These are phyloP conservation scores for Muraenolepis orangiensis DNA, from an alignment of 2,797 vertebrate species.

Conservation along the genomic window DNA sequence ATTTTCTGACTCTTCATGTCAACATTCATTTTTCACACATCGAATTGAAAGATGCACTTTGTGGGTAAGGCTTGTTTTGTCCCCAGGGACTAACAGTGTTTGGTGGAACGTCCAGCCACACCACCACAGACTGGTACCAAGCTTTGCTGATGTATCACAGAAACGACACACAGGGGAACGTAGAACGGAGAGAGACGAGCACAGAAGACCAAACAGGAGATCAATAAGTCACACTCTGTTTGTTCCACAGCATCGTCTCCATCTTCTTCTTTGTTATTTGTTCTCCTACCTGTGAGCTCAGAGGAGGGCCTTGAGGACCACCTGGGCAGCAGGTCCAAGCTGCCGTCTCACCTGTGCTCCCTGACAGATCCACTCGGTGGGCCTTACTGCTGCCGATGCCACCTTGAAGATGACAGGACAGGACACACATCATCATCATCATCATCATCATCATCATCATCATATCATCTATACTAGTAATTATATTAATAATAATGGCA, in stretches of 20 bases:
- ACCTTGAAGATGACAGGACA: background rate
- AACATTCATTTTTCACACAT: slow-evolving; percentile 22
- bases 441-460: no score
- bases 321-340: slow-evolving; percentile 47
- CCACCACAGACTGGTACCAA: background rate
- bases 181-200: background rate
- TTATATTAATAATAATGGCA: slow-evolving; percentile 31
- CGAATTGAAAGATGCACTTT: background rate
- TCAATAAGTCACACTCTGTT: background rate
- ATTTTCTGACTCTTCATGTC: slow-evolving; percentile 23
- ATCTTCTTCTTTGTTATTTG: background rate
- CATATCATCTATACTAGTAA: background rate
- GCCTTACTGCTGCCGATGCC: slow-evolving; percentile 56
- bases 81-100: no score
- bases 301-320: slow-evolving; percentile 26
- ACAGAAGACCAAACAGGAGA: background rate
- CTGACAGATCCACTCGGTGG: slow-evolving; percentile 52
- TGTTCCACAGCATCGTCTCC: background rate
- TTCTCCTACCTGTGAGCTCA: background rate
- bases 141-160: no score
- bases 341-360: slow-evolving; percentile 47
- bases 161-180: background rate
- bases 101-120: no score
- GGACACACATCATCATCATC: no score
- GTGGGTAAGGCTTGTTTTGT: no score